Evolutionary conservation across 2,797 vertebrate genomes (phyloP).

Genomic region (Sitta carolinensis): DNA sequence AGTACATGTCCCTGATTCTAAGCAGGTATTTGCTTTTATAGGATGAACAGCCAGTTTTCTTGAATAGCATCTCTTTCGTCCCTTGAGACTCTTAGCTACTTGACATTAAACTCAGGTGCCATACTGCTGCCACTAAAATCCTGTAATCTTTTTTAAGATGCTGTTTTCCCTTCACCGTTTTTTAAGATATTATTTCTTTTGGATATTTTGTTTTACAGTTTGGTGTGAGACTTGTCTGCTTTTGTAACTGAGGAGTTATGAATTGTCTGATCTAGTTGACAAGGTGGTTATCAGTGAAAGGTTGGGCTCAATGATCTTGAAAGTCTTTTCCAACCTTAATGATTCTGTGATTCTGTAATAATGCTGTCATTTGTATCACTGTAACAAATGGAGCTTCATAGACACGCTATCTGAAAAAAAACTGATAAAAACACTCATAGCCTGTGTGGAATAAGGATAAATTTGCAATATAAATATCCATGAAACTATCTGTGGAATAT

Average conservation of each 20-base stretch:
- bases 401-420: not conserved
- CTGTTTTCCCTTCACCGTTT: not conserved
- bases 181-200: not conserved
- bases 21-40: not conserved
- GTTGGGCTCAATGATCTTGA: not conserved
- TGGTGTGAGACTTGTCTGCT: not conserved
- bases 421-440: not conserved
- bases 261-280: not conserved
- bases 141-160: not conserved
- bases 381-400: not conserved
- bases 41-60: not conserved
- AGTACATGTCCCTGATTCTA: not conserved
- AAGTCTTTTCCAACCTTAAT: not conserved
- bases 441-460: not conserved
- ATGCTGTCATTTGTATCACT: not conserved
- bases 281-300: not conserved
- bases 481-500: not conserved
- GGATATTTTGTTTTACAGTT: not conserved
- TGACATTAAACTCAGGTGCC: not conserved
- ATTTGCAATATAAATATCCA: not conserved
- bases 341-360: not conserved
- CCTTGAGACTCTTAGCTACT: not conserved
- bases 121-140: not conserved
- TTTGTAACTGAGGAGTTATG: not conserved
- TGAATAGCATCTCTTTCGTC: not conserved